Base-by-base conservation (phyloP, 2,113 vertebrate genomes). In the Phaethon lepturus region DNA sequence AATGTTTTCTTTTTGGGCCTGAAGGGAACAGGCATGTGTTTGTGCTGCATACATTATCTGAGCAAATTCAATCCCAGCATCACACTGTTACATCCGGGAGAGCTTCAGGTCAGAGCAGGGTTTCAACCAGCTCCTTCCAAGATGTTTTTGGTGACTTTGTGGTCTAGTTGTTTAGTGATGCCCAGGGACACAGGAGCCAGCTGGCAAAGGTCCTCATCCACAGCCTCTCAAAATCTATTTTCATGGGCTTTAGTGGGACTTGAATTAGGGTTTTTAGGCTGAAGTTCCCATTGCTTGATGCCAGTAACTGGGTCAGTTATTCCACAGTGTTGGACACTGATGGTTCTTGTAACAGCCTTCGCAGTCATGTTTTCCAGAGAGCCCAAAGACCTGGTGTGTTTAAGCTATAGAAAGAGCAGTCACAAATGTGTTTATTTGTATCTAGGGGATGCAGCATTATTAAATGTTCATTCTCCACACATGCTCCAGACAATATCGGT, bases 1-100 rank as follows among this genome's bases (percentile, higher is more conserved):
- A 79, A 45, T 90, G 35, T 94, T 91, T 94, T 95, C 53, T 72
- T 94, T 91, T 60, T 73, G 58, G 19, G 42, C 93, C 89, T 87
- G 83, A 91, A 95, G 91, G 86, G n/a, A 96, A 25, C 11, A 76
- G 77, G 31, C 49, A 17, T 84, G 77, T 86, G 42, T 89, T 88
- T 75, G 52, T 75, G 74, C 71, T 89, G 77, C 69, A 75, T 91
- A n/a, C 10, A 23, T 87, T 90, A 79, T 78, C 35, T 26, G 31
- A 64, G 53, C 44, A 91, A 69, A 93, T 75, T 79, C 90, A 93
- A 80, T 72, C 44, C 40, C 33, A 76, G 40, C 35, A 88, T 73
- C 3, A 0, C 24, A 18, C 42, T 75, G 44, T 55, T 72, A 85
- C 9, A 8, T 59, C 47, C 80, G 71, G 69, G 69, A 93, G 84